Percentiles rank a stretch among this genome's conserved stretches.
phyloP scores from a whole-genome alignment of 2,113 vertebrate genomes.

The Xenus cinereus region DNA sequence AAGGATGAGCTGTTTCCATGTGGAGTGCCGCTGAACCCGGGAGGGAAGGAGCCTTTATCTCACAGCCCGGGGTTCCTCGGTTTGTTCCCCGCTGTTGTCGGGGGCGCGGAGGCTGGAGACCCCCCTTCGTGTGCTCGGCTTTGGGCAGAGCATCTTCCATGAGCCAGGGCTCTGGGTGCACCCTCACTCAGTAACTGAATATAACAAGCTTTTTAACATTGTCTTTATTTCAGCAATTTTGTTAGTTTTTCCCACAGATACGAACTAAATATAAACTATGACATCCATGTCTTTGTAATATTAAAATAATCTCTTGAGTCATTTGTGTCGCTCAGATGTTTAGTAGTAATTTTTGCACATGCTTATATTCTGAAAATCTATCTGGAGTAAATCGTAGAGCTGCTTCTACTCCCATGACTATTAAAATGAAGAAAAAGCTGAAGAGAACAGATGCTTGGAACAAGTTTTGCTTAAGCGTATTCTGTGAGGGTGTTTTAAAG shows the following conservation, averaged over 20 bases:
- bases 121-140: too few species aligned
- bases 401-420: not conserved
- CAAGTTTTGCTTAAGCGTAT: not conserved
- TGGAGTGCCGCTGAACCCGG: not conserved
- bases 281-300: not conserved
- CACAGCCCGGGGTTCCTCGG: too few species aligned
- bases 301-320: not conserved
- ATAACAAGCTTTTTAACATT: not conserved
- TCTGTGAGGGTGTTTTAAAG: conserved; percentile 2
- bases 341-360: conserved; percentile 12
- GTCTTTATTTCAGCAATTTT: not conserved
- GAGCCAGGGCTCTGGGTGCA: not conserved
- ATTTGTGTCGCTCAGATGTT: not conserved
- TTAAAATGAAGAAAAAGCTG: conserved; percentile 10
- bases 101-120: not conserved
- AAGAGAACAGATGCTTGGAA: conserved; percentile 47
- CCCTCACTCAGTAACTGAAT: accelerated
- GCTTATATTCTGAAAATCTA: not conserved
- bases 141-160: not conserved
- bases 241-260: not conserved
- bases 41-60: not conserved
- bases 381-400: conserved; percentile 17
- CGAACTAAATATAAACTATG: not conserved
- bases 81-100: not conserved
- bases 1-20: not conserved